Base-by-base conservation (phyloP, 2,888 invertebrate species). In the Coelopa pilipes region DNA sequence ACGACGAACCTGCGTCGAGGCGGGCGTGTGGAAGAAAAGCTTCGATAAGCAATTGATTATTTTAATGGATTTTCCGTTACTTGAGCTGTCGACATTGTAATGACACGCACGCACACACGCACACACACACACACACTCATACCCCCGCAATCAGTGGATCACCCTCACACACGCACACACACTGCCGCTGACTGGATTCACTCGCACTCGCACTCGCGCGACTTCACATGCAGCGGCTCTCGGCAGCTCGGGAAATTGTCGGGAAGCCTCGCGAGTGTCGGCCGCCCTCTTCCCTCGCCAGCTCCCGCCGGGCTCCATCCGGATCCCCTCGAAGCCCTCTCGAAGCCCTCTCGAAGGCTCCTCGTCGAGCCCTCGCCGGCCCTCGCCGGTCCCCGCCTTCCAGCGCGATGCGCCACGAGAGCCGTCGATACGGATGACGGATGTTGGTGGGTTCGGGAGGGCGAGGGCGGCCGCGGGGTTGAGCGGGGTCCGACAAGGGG, bases 41-140 rank as follows among this genome's bases (percentile, higher is more conserved):
- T 34, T 34, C 47, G 67, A 67, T 66, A 67, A 67, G 53, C 53
- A 67, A 67, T 67, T 50, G 67, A 67, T 67, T 67, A 67, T 67
- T 55, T 67, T 50, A 67, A 50, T 50, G 67, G 50, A 50, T 66
- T 66, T 66, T 66, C 66, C 50, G 50, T 66, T 50, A 66, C 50
- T 49, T 49, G 66, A 66, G 49, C 49, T 19, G 49, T 5, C 21
- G 65, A 66, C 49, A 50, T 66, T 19, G 21, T 66, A 50, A 50
- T 66, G 49, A 21, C 24, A 50, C 17, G 50, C 49, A 46, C 12
- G 12, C 49, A 66, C 49, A 50, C 65, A 65, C 13, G 19, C 10
- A 65, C 65, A 47, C 13, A 19, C 12, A 21, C 50, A 24, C 21
- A 21, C 0, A 17, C 47, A 66, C 13, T n/a, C n/a, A n/a, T n/a